These are phyloP conservation scores for Drosophila nikananu DNA, from an alignment of 1,140 invertebrate genomes.

Conservation along the genomic window DNA sequence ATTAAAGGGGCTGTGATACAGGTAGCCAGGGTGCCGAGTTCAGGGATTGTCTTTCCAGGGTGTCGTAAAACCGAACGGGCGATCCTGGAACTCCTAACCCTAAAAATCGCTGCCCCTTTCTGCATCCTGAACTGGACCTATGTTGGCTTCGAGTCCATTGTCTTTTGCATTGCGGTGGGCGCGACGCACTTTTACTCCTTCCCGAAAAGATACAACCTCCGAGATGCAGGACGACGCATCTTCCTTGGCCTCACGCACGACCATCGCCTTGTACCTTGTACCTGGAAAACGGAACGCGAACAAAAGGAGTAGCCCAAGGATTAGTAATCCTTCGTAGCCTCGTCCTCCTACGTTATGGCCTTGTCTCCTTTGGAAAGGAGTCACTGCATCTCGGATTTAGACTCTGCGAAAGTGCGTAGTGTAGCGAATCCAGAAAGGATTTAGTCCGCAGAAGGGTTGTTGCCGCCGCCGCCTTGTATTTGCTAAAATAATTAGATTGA, in stretches of 20 bases:
- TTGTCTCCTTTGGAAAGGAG: constrained; percentile 21
- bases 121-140: constrained; percentile 35
- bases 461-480: constrained; percentile 58
- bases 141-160: constrained; percentile 47
- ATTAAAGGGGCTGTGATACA: constrained; percentile 69
- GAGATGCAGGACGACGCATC: not conserved
- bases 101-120: constrained; percentile 50
- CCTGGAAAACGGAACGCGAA: constrained; percentile 37
- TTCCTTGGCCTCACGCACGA: constrained; percentile 33
- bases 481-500: constrained; percentile 84
- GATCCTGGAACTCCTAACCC: constrained; percentile 51
- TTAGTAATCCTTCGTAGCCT: constrained; percentile 28
- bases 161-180: constrained; percentile 70
- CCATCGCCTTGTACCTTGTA: constrained; percentile 23
- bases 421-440: constrained; percentile 47
- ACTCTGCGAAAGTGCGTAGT: constrained; percentile 1
- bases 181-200: constrained; percentile 81
- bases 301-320: constrained; percentile 53
- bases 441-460: constrained; percentile 40
- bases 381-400: not conserved
- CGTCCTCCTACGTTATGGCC: constrained; percentile 20
- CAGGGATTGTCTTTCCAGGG: constrained; percentile 16
- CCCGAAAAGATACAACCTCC: constrained; percentile 5
- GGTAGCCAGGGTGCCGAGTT: constrained; percentile 15
- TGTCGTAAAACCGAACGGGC: constrained; percentile 16